Conservation (phyloP, 2,113 vertebrate species). For the Dermatemys mawii region DNA sequence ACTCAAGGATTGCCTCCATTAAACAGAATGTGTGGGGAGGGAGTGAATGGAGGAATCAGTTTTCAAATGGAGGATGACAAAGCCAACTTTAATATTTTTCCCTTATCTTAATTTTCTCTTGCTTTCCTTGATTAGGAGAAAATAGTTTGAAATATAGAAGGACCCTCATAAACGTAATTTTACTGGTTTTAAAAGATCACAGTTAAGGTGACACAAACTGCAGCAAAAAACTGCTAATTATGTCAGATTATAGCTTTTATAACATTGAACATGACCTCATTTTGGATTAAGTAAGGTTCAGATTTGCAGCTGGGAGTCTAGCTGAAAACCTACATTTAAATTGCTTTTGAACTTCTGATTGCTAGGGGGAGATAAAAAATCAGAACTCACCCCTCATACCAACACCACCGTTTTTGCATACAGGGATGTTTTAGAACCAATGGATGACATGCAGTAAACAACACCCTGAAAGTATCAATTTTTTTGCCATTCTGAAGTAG, state of each 20-base stretch:
- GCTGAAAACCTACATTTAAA: slow-evolving; percentile 4
- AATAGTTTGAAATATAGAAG: slow-evolving; percentile 29
- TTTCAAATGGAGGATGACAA: slow-evolving; percentile 30
- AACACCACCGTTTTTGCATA: background rate
- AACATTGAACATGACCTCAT: slow-evolving; percentile 56
- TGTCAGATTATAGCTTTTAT: slow-evolving; percentile 55
- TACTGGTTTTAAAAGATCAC: slow-evolving; percentile 27
- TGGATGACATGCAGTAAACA: background rate
- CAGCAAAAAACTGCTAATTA: slow-evolving; percentile 41
- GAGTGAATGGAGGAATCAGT: slow-evolving; percentile 21
- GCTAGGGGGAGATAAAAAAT: background rate
- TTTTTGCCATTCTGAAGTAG: background rate
- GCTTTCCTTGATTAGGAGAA: slow-evolving; percentile 52
- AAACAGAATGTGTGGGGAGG: background rate
- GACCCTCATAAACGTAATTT: slow-evolving; percentile 42
- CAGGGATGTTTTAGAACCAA: background rate
- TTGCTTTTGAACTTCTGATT: slow-evolving; percentile 7
- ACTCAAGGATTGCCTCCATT: background rate
- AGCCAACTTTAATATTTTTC: slow-evolving; percentile 44
- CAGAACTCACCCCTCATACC: background rate
- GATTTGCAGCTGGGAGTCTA: background rate
- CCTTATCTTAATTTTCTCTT: background rate
- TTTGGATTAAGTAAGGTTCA: slow-evolving; percentile 42
- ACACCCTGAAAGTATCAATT: background rate
- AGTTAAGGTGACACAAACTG: slow-evolving; percentile 17